Conservation (phyloP, 2,113 vertebrate genomes). For the Erythrolamprus reginae region DNA sequence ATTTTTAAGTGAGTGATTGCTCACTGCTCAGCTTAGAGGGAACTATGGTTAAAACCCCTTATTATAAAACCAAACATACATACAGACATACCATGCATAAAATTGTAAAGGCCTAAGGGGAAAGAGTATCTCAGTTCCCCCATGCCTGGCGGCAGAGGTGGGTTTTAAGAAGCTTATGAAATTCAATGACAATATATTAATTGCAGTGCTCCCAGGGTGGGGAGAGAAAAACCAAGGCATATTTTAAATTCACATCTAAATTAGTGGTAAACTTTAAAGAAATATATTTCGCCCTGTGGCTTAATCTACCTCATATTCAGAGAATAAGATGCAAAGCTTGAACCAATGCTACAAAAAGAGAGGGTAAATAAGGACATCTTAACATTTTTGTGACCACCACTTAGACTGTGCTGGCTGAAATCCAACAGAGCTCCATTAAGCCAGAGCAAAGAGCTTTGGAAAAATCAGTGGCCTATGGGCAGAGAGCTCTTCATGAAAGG, state of each 20-base stretch:
- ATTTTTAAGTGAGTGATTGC: too few species aligned
- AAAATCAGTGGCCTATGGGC: constrained; percentile 3
- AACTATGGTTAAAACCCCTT: too few species aligned
- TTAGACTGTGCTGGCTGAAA: background rate
- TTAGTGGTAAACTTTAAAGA: background rate
- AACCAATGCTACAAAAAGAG: constrained; percentile 1
- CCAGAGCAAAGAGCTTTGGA: background rate
- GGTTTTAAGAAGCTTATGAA: too few species aligned
- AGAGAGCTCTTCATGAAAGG: background rate
- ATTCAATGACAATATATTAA: constrained; percentile 1
- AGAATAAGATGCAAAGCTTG: background rate
- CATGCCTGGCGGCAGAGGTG: too few species aligned
- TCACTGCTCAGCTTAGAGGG: too few species aligned
- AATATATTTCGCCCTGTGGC: background rate
- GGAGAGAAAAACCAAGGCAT: background rate
- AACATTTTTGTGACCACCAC: background rate
- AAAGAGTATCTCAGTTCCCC: too few species aligned
- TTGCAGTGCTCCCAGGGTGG: background rate
- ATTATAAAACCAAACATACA: too few species aligned
- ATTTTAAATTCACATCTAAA: background rate
- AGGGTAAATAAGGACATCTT: constrained; percentile 12
- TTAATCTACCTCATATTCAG: constrained; percentile 4
- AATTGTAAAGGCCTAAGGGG: too few species aligned
- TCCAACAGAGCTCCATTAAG: constrained; percentile 11
- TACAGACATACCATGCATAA: too few species aligned